Base-by-base conservation (phyloP, 1,140 invertebrate species). In the Zaprionus tsacasi region DNA sequence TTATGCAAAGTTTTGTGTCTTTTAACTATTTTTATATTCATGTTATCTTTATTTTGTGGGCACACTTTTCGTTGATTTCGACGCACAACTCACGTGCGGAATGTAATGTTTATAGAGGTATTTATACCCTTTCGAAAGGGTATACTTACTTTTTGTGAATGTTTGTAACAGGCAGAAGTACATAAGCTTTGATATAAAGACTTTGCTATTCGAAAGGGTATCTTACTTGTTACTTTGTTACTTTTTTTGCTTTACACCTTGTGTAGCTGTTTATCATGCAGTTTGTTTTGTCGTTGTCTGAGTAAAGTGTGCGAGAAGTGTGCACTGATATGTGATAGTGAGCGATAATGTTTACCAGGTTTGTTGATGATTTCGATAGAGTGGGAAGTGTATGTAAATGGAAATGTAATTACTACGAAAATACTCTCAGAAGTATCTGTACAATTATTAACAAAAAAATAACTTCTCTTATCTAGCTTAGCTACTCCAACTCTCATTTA, bases 311-410 rank as follows among this genome's bases (percentile, higher is more conserved):
- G 68, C 7, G 17, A 11, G 17, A 50, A 50, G 45, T 25, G 45
- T 50, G 38, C 40, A 6, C 7, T 45, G 40, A 45, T 45, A 15
- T 8, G 15, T 3, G 40, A 45, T 8, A 12, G 12, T 15, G 11
- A n/a, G 56, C 52, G 67, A 71, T 71, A 57, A 57, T 50, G 43
- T 45, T 71, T 66, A 65, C 50, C 25, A 21, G 11, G 40, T 58
- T 57, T 17, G 2, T 25, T 12, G 15, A 25, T 58, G 12, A 58
- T 21, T 57, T 13, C n/a, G 33, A 38, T 38, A 13, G 38, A 15
- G 56, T 12, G 15, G 15, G 11, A 6, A 25, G 21, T 8, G 10
- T 8, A 25, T 25, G 45, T 50, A 25, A 17, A 15, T 48, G 17
- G 45, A 8, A 48, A 21, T 48, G 8, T 48, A 48, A 48, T 48